Evolutionary conservation across 2,888 invertebrate species (phyloP).

Genomic region (Aphidoletes aphidimyza): DNA sequence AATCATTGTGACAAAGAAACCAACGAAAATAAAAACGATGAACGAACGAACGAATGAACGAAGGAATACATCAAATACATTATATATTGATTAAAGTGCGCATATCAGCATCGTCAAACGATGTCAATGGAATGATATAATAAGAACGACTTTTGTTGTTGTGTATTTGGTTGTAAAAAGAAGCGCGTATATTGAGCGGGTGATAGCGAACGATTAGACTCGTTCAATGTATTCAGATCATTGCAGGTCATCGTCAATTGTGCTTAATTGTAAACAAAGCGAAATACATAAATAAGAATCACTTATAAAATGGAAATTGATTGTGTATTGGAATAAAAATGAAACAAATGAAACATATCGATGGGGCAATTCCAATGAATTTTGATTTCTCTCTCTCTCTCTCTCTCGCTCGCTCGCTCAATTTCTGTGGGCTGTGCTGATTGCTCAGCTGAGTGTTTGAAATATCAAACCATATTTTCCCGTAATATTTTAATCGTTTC

Average conservation of each 20-base stretch:
- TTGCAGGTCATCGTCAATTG: constrained; percentile 14
- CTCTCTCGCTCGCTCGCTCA: too few relatives aligned
- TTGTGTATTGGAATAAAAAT: background rate
- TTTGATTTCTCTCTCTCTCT: too few relatives aligned
- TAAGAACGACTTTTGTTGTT: background rate
- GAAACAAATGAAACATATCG: background rate
- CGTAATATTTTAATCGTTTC: too few relatives aligned
- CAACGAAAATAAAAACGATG: background rate
- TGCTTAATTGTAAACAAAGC: constrained; percentile 3
- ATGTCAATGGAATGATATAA: constrained; percentile 3
- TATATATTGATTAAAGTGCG: background rate
- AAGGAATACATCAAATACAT: too few relatives aligned
- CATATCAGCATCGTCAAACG: background rate
- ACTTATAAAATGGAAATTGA: background rate
- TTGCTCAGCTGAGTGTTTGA: too few relatives aligned
- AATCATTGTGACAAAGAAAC: background rate
- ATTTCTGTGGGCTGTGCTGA: too few relatives aligned
- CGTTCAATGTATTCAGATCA: background rate
- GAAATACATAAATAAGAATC: background rate
- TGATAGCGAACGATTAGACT: background rate
- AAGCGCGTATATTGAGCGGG: background rate
- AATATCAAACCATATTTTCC: too few relatives aligned
- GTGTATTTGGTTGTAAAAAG: background rate
- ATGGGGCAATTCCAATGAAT: too few relatives aligned
- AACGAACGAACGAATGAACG: background rate